phyloP scores from a whole-genome alignment of 1,140 invertebrate species.

The Pachypeltis micranthus region DNA sequence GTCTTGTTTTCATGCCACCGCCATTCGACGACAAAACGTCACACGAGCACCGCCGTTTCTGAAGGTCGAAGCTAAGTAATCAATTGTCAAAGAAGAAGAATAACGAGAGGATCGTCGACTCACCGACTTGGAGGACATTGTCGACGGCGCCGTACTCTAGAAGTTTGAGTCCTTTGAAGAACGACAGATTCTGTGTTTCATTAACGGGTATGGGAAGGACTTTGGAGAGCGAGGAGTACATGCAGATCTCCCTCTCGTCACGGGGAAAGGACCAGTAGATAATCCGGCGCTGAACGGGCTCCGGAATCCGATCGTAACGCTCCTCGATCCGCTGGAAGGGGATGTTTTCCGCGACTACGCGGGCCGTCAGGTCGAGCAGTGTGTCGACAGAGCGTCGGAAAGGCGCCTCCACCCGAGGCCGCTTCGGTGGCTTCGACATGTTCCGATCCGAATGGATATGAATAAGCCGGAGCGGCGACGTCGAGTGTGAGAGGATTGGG shows the following conservation, averaged over 20 bases:
- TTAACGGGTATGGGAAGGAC: slow-evolving; percentile 30
- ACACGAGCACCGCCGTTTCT: too few species aligned
- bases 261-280: slow-evolving; percentile 81
- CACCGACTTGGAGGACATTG: slow-evolving; percentile 78
- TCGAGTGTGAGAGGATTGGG: slow-evolving; percentile 30
- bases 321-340: slow-evolving; percentile 79
- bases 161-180: slow-evolving; percentile 71
- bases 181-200: slow-evolving; percentile 66
- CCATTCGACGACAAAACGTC: too few species aligned
- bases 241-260: slow-evolving; percentile 74
- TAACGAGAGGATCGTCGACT: too few species aligned
- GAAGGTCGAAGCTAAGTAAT: too few species aligned
- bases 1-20: too few species aligned
- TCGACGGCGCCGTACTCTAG: slow-evolving; percentile 67
- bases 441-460: neutral
- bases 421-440: slow-evolving; percentile 5
- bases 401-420: slow-evolving; percentile 2
- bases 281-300: slow-evolving; percentile 73
- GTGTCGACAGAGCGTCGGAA: slow-evolving; percentile 41
- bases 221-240: slow-evolving; percentile 71
- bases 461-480: neutral
- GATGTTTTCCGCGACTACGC: slow-evolving; percentile 69
- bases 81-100: too few species aligned
- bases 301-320: slow-evolving; percentile 71
- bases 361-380: slow-evolving; percentile 68